These are phyloP conservation scores for Andrena hattorfiana DNA, from an alignment of 2,888 invertebrate genomes.

Conservation along the genomic window DNA sequence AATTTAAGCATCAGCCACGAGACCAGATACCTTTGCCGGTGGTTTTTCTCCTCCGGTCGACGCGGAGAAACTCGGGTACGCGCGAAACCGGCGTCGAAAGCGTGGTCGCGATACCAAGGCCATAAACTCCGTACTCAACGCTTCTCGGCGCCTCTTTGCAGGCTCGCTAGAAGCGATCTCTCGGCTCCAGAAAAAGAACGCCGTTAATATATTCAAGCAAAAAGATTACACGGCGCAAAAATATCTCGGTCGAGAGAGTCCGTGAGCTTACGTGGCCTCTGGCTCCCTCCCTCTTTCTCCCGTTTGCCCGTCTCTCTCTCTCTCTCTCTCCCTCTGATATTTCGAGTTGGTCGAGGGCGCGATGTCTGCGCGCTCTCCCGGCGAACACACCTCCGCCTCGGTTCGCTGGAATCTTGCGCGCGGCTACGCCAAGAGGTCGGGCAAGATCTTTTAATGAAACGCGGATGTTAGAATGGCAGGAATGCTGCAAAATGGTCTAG, in stretches of 20 bases:
- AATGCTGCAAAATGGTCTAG: slow-evolving; percentile 81
- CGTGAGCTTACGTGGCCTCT: slow-evolving; percentile 31
- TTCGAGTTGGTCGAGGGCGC: slow-evolving; percentile 18
- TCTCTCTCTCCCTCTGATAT: slow-evolving; percentile 17
- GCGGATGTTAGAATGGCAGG: slow-evolving; percentile 81
- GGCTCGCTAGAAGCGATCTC: slow-evolving; percentile 1
- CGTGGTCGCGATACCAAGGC: neutral
- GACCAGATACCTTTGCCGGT: no score
- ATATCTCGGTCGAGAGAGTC: slow-evolving; percentile 47
- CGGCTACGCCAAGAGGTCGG: slow-evolving; percentile 54
- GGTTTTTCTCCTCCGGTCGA: neutral
- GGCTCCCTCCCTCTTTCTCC: slow-evolving; percentile 4
- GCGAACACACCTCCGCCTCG: slow-evolving; percentile 1
- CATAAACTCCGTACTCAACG: slow-evolving; percentile 14
- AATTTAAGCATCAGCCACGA: neutral
- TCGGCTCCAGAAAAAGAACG: slow-evolving; percentile 1
- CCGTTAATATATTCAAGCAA: slow-evolving; percentile 55
- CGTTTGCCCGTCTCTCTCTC: slow-evolving; percentile 1
- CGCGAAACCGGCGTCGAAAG: neutral
- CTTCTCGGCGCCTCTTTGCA: slow-evolving; percentile 7
- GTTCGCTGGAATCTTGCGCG: slow-evolving; percentile 12
- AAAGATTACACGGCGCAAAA: slow-evolving; percentile 55
- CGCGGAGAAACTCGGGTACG: no score
- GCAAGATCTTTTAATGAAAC: slow-evolving; percentile 81
- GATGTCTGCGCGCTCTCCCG: slow-evolving; percentile 15